phyloP scores from a whole-genome alignment of 2,888 invertebrate genomes.

The Iselma pallidipennis region DNA sequence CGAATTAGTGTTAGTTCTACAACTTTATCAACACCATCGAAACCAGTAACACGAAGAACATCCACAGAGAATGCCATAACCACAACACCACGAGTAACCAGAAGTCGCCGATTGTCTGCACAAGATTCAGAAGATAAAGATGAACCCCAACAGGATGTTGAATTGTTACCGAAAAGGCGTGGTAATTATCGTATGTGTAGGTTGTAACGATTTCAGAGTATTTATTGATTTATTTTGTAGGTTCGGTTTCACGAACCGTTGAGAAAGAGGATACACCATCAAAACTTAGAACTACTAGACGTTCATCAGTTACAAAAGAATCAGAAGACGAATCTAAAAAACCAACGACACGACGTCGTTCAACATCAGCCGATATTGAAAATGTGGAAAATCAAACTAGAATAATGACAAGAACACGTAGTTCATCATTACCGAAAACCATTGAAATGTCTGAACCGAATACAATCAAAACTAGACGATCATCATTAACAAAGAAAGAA shows the following conservation, averaged over 20 bases:
- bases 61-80: neutral
- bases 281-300: neutral
- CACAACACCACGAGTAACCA: neutral
- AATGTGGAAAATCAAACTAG: neutral
- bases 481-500: neutral
- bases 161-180: neutral
- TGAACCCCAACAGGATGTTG: neutral
- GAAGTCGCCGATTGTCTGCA: neutral
- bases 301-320: neutral
- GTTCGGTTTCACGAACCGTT: neutral
- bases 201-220: no score
- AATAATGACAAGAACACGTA: neutral
- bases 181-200: neutral
- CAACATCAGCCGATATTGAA: neutral
- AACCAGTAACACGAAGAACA: neutral
- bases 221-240: neutral
- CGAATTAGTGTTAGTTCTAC: neutral
- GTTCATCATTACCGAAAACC: neutral
- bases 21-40: neutral
- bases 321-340: neutral
- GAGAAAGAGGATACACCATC: neutral
- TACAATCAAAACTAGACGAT: neutral
- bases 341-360: neutral
- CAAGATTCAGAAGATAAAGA: neutral
- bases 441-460: neutral